Base-by-base conservation (phyloP, 1,140 invertebrate genomes). In the Gonioctena quinquepunctata region DNA sequence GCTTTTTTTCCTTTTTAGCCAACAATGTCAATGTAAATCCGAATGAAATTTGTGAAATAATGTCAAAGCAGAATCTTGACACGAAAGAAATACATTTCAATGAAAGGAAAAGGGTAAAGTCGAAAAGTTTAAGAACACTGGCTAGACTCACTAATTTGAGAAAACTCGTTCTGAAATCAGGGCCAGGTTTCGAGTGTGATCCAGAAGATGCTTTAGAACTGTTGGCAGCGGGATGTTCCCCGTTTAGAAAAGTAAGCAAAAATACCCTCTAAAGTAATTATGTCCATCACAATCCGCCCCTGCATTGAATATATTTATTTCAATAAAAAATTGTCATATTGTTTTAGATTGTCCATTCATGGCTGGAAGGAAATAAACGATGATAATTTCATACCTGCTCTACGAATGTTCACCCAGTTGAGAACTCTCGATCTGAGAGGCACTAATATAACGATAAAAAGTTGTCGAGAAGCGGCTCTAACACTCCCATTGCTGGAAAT, bases 321-420 rank as follows among this genome's bases (percentile, higher is more conserved):
- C 11, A 13, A 42, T 42, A 42, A 42, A 42, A 42, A 5, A 19
- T 0, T 57, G 1, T 7, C 2, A 11, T 52, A 16, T 57, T 2
- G 11, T 64, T 72, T 18, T 21, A 77, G 76, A 26, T 62, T 77
- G 8, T 56, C 60, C 26, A 69, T 77, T 19, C 72, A 77, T 27
- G 73, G 73, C 21, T 77, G 76, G 76, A 77, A 76, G 62, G 72
- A 71, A 28, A 67, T 77, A 28, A 77, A 73, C 60, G 76, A 77
- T 63, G 71, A 73, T 7, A 74, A 75, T 64, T 67, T 77, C 28
- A 69, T 73, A 54, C 74, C 76, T n/a, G 64, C 73, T 13, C 25
- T 77, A 23, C 71, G 74, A 57, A 72, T 72, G 65, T 75, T 72
- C 56, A 74, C 68, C 8, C 71, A 77, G 54, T 28, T 77, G 21